Evolutionary conservation across 2,797 vertebrate species (phyloP), one percentile per base, ranked within the genome.

Genomic region (Sebastes nivosus): DNA sequence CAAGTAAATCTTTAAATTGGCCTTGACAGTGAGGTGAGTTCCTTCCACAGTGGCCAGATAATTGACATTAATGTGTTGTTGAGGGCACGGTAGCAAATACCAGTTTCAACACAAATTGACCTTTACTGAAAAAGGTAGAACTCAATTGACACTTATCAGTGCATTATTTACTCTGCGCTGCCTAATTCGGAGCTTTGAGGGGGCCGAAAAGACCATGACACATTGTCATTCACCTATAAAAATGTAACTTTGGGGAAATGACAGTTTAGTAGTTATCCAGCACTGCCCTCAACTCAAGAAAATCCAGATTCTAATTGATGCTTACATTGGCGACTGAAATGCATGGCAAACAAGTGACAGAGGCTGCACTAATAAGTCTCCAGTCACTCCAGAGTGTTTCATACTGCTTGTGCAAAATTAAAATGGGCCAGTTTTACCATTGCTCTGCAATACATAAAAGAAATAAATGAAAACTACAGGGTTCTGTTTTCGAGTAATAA

Each of bases 101-200:
- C n/a, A 32, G 25, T 32, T 60, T 67, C 30, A 64, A 54, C 63
- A 66, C 57, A 60, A 50, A 25, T 12, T 52, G 63, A 75, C 75
- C 67, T 72, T 78, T 80, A 67, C 60, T 52, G 57, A 70, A 57
- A 75, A 63, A 52, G 59, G 22, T 22, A 29, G 42, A 72, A 61
- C 61, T 72, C 46, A 30, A 11, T 24, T 46, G 58, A 36, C 16
- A 52, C 22, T 67, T 65, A 65, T 25, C 24, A 61, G 57, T 6
- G 9, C 24, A 22, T 55, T 63, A 52, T 75, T 79, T 77, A 27
- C 38, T n/a, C 55, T 27, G 42, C 29, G 25, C 38, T 20, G 11
- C 24, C 36, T 22, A 20, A 50, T 59, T 27, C 55, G 59, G 64
- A 74, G 36, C n/a, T 68, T 50, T 52, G 20, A 78, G 42, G 58